phyloP scores from a whole-genome alignment of 2,888 invertebrate genomes.

The Acronicta leporina region DNA sequence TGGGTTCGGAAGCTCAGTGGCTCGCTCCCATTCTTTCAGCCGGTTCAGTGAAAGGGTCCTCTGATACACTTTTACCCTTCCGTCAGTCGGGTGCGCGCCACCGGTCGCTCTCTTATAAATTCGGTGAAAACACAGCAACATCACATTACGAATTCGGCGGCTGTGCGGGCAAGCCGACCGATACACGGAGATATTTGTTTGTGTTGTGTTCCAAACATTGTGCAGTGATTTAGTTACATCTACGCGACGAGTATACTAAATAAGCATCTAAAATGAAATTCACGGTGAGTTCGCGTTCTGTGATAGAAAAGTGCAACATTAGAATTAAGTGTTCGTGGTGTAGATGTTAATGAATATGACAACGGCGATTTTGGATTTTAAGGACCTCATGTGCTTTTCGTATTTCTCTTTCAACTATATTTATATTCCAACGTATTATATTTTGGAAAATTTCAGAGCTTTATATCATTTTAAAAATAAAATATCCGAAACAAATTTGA shows the following conservation, averaged over 20 bases:
- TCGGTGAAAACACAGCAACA: slow-evolving; percentile 84
- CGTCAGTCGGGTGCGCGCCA: slow-evolving; percentile 75
- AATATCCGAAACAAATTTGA: no score
- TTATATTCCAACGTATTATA: neutral
- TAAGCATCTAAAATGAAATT: slow-evolving; percentile 86
- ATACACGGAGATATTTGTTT: slow-evolving; percentile 70
- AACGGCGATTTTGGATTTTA: slow-evolving; percentile 29
- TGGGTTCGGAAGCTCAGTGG: slow-evolving; percentile 82
- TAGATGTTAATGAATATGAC: slow-evolving; percentile 15
- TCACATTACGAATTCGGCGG: slow-evolving; percentile 88
- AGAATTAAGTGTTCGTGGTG: slow-evolving; percentile 56
- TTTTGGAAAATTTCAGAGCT: neutral
- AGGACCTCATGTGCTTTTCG: slow-evolving; percentile 19
- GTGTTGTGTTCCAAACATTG: slow-evolving; percentile 72
- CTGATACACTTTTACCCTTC: slow-evolving; percentile 86
- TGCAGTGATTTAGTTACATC: slow-evolving; percentile 83
- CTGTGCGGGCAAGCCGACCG: slow-evolving; percentile 81
- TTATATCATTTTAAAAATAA: no score
- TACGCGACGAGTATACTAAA: slow-evolving; percentile 75
- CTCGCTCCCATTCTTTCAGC: slow-evolving; percentile 87
- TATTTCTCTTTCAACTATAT: neutral
- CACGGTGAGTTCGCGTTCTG: slow-evolving; percentile 85
- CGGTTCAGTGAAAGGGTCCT: slow-evolving; percentile 87
- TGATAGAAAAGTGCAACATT: slow-evolving; percentile 60
- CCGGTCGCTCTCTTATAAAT: slow-evolving; percentile 85